Base-by-base conservation (phyloP, 1,140 invertebrate species). In the Drosophila simulans region DNA sequence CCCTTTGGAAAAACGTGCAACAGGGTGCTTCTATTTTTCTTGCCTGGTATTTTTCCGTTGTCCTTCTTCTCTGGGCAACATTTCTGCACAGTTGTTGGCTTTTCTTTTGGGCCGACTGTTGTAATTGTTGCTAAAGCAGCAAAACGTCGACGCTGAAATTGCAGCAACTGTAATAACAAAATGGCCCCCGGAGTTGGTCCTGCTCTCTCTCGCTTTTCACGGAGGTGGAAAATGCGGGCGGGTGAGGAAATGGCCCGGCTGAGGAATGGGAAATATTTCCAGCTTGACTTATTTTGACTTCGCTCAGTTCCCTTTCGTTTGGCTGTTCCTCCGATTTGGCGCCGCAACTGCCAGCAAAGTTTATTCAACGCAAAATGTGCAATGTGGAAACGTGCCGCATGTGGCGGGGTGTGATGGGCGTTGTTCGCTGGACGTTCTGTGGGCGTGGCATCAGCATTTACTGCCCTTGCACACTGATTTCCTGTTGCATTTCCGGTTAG, bases 201-300 rank as follows among this genome's bases (percentile, higher is more conserved):
- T 77, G 53, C 74, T 70, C 48, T 54, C 39, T 31, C 7, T 31
- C 35, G 49, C 78, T 22, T 39, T 43, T 48, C 54, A 13, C 35
- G 34, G 25, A 56, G 35, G 27, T 51, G 40, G 20, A 46, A 42
- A 49, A 64, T 46, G 22, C 2, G 1, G 31, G 7, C 1, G 31
- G 7, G 27, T 7, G 22, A 7, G n/a, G 15, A 39, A 42, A 31
- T 31, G 37, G 43, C 40, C 27, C 8, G 51, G 51, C 58, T 49
- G 43, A 49, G 25, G 55, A 52, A 62, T 70, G 77, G 78, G 48
- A 73, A 83, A 85, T 77, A 86, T 85, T 75, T 71, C 70, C 70
- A 86, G 58, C 82, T 86, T 85, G 82, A 81, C 82, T 85, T 86
- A 86, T 85, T 81, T 86, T 86, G 82, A 86, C 82, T 86, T 80